Evolutionary conservation across 2,888 invertebrate genomes (phyloP), one percentile per base, ranked within the genome.

Genomic region (Ferrisia virgata): DNA sequence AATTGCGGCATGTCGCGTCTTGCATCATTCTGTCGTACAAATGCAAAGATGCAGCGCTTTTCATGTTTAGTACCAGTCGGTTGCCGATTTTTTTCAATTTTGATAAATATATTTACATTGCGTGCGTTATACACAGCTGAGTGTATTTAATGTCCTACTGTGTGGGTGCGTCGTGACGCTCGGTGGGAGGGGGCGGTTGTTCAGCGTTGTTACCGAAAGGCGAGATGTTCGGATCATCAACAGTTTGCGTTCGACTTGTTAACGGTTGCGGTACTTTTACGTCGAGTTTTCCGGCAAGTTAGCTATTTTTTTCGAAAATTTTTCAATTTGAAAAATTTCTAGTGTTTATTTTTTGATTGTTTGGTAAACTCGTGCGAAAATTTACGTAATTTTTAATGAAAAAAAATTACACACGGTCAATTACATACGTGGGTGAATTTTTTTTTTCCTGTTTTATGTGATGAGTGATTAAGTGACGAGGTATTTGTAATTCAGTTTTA

Each of bases 181-280:
- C 8, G 53, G 31, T 9, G 18, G 36, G 22, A 58, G 58, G 31
- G 33, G 64, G 31, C 81, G 53, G 28, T 53, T 13, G n/a, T n/a
- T n/a, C n/a, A n/a, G n/a, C n/a, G n/a, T n/a, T n/a, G 53, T 39
- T 40, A 79, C 11, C 31, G 80, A 43, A 53, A 80, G 39, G 47
- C 33, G 47, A 53, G 40, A 25, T 28, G 64, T 69, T 28, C 28
- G 13, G 4, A 58, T 58, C 64, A 81, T 81, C 81, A 81, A 81
- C 81, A 81, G 81, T 81, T 81, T 58, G 81, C 64, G 81, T 81
- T 81, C 58, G 18, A 58, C 81, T 81, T 36, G 53, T 33, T 6
- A 31, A 18, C 81, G 5, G 58, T 58, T 22, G 58, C 11, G 47
- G 33, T 43, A 28, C 43, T 3, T n/a, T 79, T 33, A n/a, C 22